Base-by-base conservation (phyloP, 2,888 invertebrate genomes). In the Cremastinae sp. region DNA sequence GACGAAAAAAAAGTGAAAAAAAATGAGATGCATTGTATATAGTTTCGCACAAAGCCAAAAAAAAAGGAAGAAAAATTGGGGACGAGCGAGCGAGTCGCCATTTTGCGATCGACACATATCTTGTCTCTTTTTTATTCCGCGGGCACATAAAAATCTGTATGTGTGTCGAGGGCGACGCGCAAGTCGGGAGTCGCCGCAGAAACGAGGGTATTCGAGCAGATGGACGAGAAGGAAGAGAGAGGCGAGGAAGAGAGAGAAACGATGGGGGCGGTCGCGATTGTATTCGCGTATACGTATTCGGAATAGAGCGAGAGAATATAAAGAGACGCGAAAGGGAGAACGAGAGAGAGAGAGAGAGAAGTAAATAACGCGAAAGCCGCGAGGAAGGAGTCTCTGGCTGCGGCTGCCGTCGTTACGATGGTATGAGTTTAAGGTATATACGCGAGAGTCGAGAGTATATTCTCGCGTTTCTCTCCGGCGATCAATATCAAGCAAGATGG, bases 401-500 rank as follows among this genome's bases (percentile, higher is more conserved):
- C 41, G 68, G 61, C 49, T 54, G 62, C 36, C 74, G 66, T 69
- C 16, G 66, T 68, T 69, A 70, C 54, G 71, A 58, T 58, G 34
- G 51, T 64, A 64, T 47, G 49, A 22, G 56, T 58, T 68, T 66
- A 71, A 71, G 70, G 75, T 59, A 69, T 65, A 79, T 64, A 82
- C 82, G 28, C 79, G 85, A 86, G 87, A n/a, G n/a, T n/a, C n/a
- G n/a, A n/a, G n/a, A n/a, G n/a, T n/a, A n/a, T 87, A 85, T 88
- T 86, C 85, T 86, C 86, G 86, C 85, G 85, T 85, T 85, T 85
- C 86, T n/a, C n/a, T n/a, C n/a, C n/a, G 87, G 22, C 89, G 89
- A 89, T 89, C 89, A 89, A 89, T 89, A 89, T 88, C 89, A 87
- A 85, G 82, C 89, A 89, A 89, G 88, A 89, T 89, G 89, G 89